These are phyloP conservation scores for Chrysina gloriosa DNA, from an alignment of 2,888 invertebrate species.

Conservation along the genomic window DNA sequence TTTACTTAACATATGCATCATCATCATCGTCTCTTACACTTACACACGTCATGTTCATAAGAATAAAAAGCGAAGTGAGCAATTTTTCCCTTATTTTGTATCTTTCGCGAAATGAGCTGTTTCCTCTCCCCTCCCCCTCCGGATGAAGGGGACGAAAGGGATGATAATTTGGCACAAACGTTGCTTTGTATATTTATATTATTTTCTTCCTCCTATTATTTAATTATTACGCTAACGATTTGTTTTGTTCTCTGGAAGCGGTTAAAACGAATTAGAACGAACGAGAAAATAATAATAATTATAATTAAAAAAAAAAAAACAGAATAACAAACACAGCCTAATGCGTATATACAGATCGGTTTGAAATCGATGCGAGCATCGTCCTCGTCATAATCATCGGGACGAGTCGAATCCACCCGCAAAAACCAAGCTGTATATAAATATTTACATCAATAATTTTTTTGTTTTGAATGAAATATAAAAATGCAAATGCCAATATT, in stretches of 20 bases:
- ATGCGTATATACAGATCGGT: constrained; percentile 23
- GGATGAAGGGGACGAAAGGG: no score
- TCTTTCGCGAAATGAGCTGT: constrained; percentile 4
- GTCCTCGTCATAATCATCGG: not conserved
- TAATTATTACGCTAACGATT: not conserved
- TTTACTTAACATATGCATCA: no score
- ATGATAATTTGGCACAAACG: constrained; percentile 33
- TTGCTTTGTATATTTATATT: not conserved
- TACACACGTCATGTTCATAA: no score
- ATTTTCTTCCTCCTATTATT: not conserved
- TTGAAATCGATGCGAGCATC: not conserved
- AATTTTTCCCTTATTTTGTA: constrained; percentile 25
- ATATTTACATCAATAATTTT: not conserved
- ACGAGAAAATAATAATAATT: constrained; percentile 3
- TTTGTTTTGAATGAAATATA: constrained; percentile 14
- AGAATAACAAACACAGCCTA: constrained; percentile 37
- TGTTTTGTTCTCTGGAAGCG: constrained; percentile 49
- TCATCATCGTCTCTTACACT: no score
- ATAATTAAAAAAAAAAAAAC: no score
- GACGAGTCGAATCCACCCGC: not conserved
- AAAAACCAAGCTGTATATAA: not conserved
- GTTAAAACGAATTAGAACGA: constrained; percentile 42
- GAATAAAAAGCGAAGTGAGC: constrained; percentile 45
- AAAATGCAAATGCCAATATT: constrained; percentile 20
- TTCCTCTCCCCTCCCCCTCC: no score